phyloP scores from a whole-genome alignment of 2,797 vertebrate genomes.

The Chiroxiphia lanceolata region DNA sequence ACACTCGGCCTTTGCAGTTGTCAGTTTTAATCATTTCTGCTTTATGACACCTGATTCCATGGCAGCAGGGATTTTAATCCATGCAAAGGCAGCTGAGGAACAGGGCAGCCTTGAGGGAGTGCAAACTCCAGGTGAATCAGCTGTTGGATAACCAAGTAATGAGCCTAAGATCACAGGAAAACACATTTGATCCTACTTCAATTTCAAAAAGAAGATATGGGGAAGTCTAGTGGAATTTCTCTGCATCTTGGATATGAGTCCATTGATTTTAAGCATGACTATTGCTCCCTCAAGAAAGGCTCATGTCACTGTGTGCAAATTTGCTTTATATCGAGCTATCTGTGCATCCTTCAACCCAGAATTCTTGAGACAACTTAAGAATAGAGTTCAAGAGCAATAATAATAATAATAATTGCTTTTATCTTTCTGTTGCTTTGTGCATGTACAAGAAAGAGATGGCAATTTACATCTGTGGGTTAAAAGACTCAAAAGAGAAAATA shows the following conservation, averaged over 20 bases:
- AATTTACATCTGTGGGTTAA: neutral
- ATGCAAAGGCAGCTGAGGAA: neutral
- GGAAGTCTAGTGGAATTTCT: neutral
- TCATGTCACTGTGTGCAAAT: neutral
- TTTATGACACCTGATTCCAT: neutral
- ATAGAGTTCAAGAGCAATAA: neutral
- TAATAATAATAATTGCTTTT: neutral
- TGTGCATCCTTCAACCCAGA: neutral
- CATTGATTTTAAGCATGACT: neutral
- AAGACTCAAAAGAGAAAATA: neutral
- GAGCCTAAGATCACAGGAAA: neutral
- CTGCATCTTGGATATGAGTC: neutral
- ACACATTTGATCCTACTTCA: neutral
- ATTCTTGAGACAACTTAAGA: neutral
- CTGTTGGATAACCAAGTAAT: neutral
- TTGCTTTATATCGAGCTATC: neutral
- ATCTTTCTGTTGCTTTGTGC: neutral
- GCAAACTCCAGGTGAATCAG: neutral
- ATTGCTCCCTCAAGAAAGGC: neutral
- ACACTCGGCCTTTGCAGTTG: neutral
- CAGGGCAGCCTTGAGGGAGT: neutral
- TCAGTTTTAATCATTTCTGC: neutral
- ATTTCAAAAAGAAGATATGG: rapidly evolving
- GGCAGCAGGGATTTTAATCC: neutral
- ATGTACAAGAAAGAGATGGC: no score